phyloP scores from a whole-genome alignment of 2,113 vertebrate genomes.

The Butorides virescens region DNA sequence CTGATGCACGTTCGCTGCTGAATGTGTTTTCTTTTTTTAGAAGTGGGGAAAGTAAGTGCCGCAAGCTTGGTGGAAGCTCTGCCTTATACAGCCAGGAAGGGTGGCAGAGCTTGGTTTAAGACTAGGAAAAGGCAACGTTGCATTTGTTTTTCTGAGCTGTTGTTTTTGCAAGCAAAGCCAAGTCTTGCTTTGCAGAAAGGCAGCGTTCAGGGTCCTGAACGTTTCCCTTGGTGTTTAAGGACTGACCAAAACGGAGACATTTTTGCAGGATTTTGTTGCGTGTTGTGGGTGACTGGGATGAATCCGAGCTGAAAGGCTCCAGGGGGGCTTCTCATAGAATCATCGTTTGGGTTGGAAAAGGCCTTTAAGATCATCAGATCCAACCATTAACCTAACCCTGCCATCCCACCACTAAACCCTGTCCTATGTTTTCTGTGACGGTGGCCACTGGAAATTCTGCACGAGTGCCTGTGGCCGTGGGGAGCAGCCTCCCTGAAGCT shows the following conservation, averaged over 20 bases:
- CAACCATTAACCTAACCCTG: no score
- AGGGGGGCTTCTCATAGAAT: not conserved
- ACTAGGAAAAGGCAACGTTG: not conserved
- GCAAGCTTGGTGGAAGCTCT: not conserved
- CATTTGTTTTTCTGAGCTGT: not conserved
- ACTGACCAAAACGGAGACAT: not conserved
- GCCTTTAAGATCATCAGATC: no score
- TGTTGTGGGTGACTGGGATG: not conserved
- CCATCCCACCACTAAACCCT: no score
- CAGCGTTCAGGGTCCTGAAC: not conserved
- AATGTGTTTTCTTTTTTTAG: not conserved
- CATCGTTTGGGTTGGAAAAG: no score
- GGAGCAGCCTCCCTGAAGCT: not conserved
- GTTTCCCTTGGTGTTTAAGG: not conserved
- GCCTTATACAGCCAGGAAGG: not conserved
- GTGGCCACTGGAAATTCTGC: fast-evolving
- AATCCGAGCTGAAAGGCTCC: not conserved
- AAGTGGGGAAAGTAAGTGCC: not conserved
- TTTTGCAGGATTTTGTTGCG: fast-evolving
- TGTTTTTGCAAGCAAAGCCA: not conserved
- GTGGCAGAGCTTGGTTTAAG: not conserved
- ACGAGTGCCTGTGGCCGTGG: fast-evolving
- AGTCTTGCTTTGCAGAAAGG: not conserved
- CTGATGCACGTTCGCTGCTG: not conserved
- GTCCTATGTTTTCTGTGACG: not conserved